phyloP scores from a whole-genome alignment of 2,888 invertebrate species.

The Phorcus lineatus region DNA sequence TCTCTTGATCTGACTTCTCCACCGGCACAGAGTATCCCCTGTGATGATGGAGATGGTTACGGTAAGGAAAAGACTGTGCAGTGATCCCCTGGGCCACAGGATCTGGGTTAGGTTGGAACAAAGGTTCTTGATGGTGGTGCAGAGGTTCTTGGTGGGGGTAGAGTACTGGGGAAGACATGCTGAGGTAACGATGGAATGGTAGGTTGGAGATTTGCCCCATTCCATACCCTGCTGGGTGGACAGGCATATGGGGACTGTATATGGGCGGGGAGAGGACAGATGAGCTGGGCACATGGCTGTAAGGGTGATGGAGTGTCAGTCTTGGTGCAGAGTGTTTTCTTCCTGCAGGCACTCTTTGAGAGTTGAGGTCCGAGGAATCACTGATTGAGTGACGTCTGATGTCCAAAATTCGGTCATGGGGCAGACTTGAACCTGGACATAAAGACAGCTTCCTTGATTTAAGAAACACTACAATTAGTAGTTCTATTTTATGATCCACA shows the following conservation, averaged over 20 bases:
- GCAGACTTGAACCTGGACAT: neutral
- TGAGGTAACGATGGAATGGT: neutral
- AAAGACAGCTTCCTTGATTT: neutral
- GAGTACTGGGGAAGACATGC: constrained; percentile 2
- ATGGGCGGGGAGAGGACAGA: neutral
- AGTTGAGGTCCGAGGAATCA: neutral
- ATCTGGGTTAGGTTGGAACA: too few species aligned
- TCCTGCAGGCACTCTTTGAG: neutral
- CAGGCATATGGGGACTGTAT: neutral
- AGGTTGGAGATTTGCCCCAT: neutral
- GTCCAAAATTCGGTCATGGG: neutral
- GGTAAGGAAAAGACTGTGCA: neutral
- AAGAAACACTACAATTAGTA: too few species aligned
- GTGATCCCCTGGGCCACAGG: neutral
- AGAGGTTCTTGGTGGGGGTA: neutral
- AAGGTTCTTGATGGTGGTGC: neutral
- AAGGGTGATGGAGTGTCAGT: too few species aligned
- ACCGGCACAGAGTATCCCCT: neutral
- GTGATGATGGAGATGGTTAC: neutral
- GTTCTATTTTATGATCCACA: too few species aligned
- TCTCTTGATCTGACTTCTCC: neutral
- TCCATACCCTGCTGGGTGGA: neutral
- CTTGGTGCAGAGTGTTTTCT: neutral
- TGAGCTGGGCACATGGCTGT: neutral
- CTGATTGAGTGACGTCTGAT: neutral